Conservation (phyloP, 2,888 invertebrate genomes). For the Rhynchonema sp. region DNA sequence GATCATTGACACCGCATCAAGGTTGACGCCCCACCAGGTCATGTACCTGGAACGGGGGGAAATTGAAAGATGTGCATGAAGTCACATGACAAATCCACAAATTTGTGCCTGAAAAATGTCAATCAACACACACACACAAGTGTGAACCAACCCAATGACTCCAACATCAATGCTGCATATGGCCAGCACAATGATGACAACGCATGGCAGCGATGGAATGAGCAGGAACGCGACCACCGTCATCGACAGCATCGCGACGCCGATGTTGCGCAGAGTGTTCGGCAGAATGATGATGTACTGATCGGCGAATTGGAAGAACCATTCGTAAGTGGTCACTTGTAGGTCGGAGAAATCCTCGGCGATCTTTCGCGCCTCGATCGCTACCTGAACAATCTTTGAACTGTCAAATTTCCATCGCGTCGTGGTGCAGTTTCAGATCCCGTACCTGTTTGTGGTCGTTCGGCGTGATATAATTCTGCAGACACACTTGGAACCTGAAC, state of each 20-base stretch:
- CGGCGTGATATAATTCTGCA: slow-evolving; percentile 23
- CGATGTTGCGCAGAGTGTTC: slow-evolving; percentile 44
- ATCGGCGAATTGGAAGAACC: slow-evolving; percentile 25
- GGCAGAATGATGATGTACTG: slow-evolving; percentile 25
- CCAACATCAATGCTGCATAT: slow-evolving; percentile 42
- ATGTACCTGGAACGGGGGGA: slow-evolving; percentile 9
- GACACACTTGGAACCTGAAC: slow-evolving; percentile 21
- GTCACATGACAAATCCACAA: too few species aligned
- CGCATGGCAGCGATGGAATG: slow-evolving; percentile 71
- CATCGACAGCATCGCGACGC: slow-evolving; percentile 77
- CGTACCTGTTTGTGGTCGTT: slow-evolving; percentile 25
- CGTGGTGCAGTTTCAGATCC: too few species aligned
- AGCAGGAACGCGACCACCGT: slow-evolving; percentile 78
- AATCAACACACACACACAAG: too few species aligned
- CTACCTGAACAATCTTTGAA: too few species aligned
- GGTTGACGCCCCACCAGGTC: slow-evolving; percentile 41
- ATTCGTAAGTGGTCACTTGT: slow-evolving; percentile 12
- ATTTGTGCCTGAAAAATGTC: too few species aligned
- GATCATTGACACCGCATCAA: slow-evolving; percentile 67
- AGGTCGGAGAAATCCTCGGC: neutral
- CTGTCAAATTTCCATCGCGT: too few species aligned
- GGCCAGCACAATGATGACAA: slow-evolving; percentile 77
- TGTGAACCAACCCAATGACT: neutral
- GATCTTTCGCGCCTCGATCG: slow-evolving; percentile 11
- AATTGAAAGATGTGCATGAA: too few species aligned